Conservation (phyloP, 2,797 vertebrate genomes). For the Oreortyx pictus region DNA sequence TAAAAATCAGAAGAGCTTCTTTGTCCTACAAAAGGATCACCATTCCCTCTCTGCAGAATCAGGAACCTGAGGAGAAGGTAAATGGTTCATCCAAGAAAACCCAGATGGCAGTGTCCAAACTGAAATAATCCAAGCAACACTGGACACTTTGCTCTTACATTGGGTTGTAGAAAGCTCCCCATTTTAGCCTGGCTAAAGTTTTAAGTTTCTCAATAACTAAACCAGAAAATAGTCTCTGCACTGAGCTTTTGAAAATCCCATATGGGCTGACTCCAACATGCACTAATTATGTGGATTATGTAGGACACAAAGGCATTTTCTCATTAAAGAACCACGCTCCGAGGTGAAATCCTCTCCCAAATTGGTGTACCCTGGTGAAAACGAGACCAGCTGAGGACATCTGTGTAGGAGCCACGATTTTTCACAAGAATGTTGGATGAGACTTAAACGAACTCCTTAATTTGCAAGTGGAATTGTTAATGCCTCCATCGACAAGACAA, state of each 20-base stretch:
- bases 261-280: background rate
- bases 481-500: conserved; percentile 52
- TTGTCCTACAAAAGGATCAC: background rate
- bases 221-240: background rate
- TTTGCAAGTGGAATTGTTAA: conserved; percentile 49
- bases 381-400: background rate
- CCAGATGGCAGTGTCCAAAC: background rate
- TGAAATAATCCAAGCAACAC: background rate
- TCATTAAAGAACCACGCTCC: background rate
- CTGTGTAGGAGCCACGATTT: background rate
- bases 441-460: conserved; percentile 52
- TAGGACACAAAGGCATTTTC: conserved; percentile 19
- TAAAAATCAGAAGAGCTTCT: conserved; percentile 32
- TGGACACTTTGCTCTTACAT: background rate
- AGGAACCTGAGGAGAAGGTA: background rate
- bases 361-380: background rate
- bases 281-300: conserved; percentile 39
- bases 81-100: background rate
- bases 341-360: background rate
- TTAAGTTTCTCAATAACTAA: background rate
- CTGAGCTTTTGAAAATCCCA: background rate
- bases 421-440: background rate
- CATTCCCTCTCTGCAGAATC: background rate
- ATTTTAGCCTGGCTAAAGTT: background rate
- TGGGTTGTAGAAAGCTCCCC: background rate